Evolutionary conservation across 2,888 invertebrate genomes (phyloP).

Genomic region (Steinernema scapterisci): DNA sequence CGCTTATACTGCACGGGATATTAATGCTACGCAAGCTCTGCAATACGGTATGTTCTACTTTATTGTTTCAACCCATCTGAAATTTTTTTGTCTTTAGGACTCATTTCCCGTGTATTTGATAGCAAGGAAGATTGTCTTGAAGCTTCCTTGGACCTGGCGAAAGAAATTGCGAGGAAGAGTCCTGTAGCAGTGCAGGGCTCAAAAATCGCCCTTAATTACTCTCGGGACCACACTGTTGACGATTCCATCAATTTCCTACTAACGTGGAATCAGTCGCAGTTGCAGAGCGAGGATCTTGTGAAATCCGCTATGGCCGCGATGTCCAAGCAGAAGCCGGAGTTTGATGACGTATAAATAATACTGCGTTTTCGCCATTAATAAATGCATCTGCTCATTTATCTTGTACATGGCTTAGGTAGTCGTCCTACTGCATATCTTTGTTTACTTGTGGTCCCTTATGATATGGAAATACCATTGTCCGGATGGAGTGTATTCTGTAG

Average conservation of each 20-base stretch:
- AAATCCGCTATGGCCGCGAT: conserved; percentile 80
- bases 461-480: too few relatives aligned
- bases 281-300: conserved; percentile 84
- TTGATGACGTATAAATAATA: conserved; percentile 75
- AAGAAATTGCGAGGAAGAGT: conserved; percentile 82
- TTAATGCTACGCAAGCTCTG: conserved; percentile 72
- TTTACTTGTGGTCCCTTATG: too few relatives aligned
- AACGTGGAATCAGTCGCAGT: conserved; percentile 81
- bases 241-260: conserved; percentile 88
- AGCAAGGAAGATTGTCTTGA: conserved; percentile 78
- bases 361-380: too few relatives aligned
- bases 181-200: conserved; percentile 92
- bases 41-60: conserved; percentile 34
- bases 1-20: conserved; percentile 82
- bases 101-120: conserved; percentile 80
- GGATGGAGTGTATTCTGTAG: too few relatives aligned
- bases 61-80: too few relatives aligned
- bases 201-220: conserved; percentile 78
- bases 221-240: conserved; percentile 83
- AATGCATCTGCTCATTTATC: too few relatives aligned
- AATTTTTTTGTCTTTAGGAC: conserved; percentile 73
- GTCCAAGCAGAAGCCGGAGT: conserved; percentile 77
- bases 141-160: conserved; percentile 78
- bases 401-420: too few relatives aligned
- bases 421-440: too few relatives aligned